Percentiles rank a stretch among this genome's conserved stretches.
These are phyloP conservation scores for Phalacrocorax carbo DNA, from an alignment of 2,113 vertebrate genomes.

Conservation along the genomic window DNA sequence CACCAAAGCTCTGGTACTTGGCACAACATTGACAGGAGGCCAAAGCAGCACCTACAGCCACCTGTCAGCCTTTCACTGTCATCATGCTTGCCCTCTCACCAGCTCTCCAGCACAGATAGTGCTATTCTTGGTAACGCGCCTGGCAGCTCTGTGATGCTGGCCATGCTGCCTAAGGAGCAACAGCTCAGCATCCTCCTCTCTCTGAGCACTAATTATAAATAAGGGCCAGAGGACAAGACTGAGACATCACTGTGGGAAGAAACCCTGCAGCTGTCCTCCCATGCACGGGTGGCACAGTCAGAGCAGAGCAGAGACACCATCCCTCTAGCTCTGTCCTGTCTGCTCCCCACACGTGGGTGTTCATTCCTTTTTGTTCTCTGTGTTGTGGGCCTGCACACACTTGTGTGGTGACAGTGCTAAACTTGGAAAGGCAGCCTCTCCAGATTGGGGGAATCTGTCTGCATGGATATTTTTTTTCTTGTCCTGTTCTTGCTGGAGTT, in stretches of 20 bases:
- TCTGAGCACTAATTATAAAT: not conserved
- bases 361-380: conserved; percentile 1
- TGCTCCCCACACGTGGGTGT: not conserved
- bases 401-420: conserved; percentile 36
- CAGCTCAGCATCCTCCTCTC: not conserved
- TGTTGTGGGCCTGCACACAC: conserved; percentile 11
- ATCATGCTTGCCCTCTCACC: not conserved
- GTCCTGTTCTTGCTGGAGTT: conserved; percentile 19
- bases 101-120: not conserved
- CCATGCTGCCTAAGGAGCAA: not conserved
- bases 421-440: conserved; percentile 4
- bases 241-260: not conserved
- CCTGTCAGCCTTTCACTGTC: not conserved
- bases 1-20: not conserved
- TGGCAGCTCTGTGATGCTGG: not conserved
- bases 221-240: not conserved
- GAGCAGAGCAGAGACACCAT: not conserved
- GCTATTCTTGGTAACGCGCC: not conserved
- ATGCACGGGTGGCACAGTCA: not conserved
- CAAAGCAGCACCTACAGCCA: not conserved
- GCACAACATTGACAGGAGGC: not conserved
- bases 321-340: not conserved
- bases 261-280: not conserved
- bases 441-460: not conserved
- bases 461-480: not conserved